phyloP scores from a whole-genome alignment of 2,797 vertebrate genomes.

The Antrozous pallidus region DNA sequence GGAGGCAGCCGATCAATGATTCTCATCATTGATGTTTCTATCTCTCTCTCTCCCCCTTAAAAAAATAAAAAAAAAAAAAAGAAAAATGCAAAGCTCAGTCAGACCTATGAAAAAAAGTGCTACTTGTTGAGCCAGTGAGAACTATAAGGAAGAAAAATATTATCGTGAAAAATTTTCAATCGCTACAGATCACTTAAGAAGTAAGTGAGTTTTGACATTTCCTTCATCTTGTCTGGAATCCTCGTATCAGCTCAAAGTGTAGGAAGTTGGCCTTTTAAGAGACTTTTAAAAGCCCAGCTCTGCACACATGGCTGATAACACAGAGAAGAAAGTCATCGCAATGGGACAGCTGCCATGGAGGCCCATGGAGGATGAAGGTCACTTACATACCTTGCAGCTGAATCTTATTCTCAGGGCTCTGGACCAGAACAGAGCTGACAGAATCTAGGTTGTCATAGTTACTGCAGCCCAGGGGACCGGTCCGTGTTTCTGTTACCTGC shows the following conservation, averaged over 20 bases:
- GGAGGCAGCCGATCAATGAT: too few relatives aligned
- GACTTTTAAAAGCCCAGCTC: background rate
- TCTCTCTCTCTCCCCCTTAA: too few relatives aligned
- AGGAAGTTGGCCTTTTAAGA: conserved; percentile 52
- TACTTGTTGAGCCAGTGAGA: background rate
- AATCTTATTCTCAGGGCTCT: conserved; percentile 99
- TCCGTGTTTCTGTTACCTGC: conserved; percentile 97
- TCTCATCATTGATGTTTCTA: too few relatives aligned
- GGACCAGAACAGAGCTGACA: conserved; percentile 98
- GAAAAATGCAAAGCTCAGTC: background rate
- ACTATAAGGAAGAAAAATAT: conserved; percentile 10
- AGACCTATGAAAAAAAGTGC: background rate
- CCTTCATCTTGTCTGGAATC: background rate
- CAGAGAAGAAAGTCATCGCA: background rate
- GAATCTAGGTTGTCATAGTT: conserved; percentile 99
- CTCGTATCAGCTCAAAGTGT: background rate
- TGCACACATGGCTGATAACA: background rate
- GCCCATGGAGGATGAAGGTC: conserved; percentile 58
- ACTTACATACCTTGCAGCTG: conserved; percentile 94
- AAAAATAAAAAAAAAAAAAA: too few relatives aligned
- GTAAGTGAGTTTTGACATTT: conserved; percentile 44
- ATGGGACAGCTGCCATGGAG: conserved; percentile 13
- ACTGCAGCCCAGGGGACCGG: conserved; percentile 98
- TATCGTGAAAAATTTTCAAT: conserved; percentile 13
- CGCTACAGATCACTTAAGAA: conserved; percentile 43